Evolutionary conservation across 2,113 vertebrate species (phyloP).

Genomic region (Talpa occidentalis): DNA sequence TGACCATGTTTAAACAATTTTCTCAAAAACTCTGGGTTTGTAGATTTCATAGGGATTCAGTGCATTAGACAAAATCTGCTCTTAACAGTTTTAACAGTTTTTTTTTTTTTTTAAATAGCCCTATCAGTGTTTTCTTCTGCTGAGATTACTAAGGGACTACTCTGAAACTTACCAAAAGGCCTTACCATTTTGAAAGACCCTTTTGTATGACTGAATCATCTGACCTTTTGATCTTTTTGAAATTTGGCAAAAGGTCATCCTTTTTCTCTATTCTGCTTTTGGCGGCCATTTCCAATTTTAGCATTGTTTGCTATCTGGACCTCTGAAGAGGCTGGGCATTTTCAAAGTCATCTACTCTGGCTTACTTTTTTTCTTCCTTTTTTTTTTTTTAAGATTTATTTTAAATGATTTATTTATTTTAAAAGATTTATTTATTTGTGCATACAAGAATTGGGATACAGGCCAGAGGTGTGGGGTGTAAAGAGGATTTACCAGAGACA

Average conservation of each 20-base stretch:
- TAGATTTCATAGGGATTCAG: not conserved
- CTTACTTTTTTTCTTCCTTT: too few relatives aligned
- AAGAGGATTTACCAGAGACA: too few relatives aligned
- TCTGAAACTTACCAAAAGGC: not conserved
- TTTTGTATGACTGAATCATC: not conserved
- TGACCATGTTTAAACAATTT: not conserved
- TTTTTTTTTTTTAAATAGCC: not conserved
- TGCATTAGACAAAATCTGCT: not conserved
- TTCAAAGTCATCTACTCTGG: not conserved
- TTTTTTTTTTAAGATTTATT: too few relatives aligned
- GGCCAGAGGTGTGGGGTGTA: too few relatives aligned
- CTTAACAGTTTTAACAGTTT: too few relatives aligned
- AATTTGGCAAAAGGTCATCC: not conserved
- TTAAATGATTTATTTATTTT: too few relatives aligned
- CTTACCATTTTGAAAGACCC: not conserved
- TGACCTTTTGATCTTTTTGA: slow-evolving; percentile 35
- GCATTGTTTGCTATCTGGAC: not conserved
- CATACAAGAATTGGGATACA: too few relatives aligned
- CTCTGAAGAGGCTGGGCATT: not conserved
- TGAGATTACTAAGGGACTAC: not conserved
- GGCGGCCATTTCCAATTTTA: not conserved
- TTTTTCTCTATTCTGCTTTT: not conserved
- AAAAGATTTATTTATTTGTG: too few relatives aligned
- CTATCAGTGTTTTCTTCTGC: not conserved
- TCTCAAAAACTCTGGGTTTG: not conserved